Conservation (phyloP, 2,888 invertebrate genomes). For the Euzetes globulus region DNA sequence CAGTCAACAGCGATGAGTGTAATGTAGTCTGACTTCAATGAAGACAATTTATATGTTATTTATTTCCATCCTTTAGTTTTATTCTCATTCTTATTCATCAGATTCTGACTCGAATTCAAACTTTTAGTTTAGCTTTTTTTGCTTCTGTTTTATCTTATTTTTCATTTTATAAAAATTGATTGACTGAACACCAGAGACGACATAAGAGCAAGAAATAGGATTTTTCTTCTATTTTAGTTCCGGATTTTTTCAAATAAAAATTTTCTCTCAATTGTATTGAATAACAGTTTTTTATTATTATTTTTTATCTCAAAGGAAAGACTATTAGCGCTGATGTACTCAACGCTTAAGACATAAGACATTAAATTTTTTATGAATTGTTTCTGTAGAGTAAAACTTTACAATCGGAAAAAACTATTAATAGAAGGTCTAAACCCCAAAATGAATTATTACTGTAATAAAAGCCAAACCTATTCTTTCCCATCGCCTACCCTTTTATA, state of each 20-base stretch:
- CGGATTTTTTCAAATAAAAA: not conserved
- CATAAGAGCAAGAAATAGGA: no score
- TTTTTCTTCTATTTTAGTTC: not conserved
- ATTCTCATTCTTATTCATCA: no score
- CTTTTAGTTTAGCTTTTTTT: no score
- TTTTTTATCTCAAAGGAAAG: not conserved
- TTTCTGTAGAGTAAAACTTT: no score
- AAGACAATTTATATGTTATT: no score
- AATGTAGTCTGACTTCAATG: no score
- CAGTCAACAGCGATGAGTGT: no score
- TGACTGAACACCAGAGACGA: not conserved
- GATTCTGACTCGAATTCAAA: no score
- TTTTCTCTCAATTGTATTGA: not conserved
- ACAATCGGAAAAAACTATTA: not conserved
- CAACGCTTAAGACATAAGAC: not conserved
- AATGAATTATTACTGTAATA: slow-evolving; percentile 9
- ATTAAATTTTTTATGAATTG: slow-evolving; percentile 15
- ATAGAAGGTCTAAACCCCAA: not conserved
- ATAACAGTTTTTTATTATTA: not conserved
- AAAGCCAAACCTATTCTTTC: not conserved
- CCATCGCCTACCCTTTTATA: not conserved
- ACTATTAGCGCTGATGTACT: not conserved
- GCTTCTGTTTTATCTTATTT: not conserved
- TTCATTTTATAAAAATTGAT: not conserved
- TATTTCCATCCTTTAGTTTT: no score